Percentiles rank a stretch among this genome's conserved stretches.
Evolutionary conservation across 2,113 vertebrate genomes (phyloP).

Genomic region (Grammomys dolichurus): DNA sequence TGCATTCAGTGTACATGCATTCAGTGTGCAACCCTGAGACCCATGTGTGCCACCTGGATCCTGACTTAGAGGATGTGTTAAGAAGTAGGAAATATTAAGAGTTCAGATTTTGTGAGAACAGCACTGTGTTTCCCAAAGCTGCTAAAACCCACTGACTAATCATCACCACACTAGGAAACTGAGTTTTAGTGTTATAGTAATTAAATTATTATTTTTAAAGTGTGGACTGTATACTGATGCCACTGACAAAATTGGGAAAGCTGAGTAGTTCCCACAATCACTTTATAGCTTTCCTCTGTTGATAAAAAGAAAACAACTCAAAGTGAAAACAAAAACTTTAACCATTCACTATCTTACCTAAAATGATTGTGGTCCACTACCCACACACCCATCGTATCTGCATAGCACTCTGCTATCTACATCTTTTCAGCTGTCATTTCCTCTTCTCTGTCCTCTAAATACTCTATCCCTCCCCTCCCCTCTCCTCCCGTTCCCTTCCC

Average conservation of each 20-base stretch:
- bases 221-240: neutral
- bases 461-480: neutral
- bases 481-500: too few species aligned
- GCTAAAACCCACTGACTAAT: neutral
- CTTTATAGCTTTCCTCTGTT: neutral
- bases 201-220: neutral
- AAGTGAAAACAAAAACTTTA: neutral
- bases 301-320: neutral
- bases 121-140: neutral
- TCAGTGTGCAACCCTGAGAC: neutral
- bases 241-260: neutral
- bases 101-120: neutral
- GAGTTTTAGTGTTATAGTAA: neutral
- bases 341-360: neutral
- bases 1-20: too few species aligned
- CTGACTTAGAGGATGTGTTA: neutral
- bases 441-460: neutral
- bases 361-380: neutral
- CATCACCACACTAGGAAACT: neutral
- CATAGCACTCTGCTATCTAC: neutral
- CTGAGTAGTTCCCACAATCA: neutral
- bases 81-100: neutral
- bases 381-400: neutral
- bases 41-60: fast-evolving
- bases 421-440: neutral